A percentile compares a stretch with the other conserved stretches of the same genome.
phyloP scores from a whole-genome alignment of 2,888 invertebrate genomes.

The Thymelicus acteon region DNA sequence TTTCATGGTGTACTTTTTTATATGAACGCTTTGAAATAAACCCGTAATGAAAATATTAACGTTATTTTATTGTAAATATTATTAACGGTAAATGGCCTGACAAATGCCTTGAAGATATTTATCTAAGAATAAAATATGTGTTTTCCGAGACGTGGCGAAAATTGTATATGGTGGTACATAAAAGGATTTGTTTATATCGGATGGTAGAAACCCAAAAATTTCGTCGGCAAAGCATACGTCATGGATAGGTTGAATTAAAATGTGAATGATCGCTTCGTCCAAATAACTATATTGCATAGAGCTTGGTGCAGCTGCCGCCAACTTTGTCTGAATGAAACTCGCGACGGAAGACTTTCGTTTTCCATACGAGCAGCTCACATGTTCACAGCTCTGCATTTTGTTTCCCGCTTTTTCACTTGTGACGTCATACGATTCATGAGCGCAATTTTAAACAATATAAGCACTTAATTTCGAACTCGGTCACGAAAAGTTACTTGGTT shows the following conservation, averaged over 20 bases:
- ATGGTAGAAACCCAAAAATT: no score
- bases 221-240: no score
- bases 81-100: no score
- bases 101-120: no score
- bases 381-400: constrained; percentile 78
- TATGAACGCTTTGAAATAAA: no score
- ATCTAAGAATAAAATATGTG: no score
- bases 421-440: constrained; percentile 70
- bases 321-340: constrained; percentile 81
- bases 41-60: no score
- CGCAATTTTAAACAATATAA: constrained; percentile 33
- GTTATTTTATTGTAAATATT: no score
- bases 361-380: constrained; percentile 81
- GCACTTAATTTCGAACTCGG: constrained; percentile 28
- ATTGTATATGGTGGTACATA: no score
- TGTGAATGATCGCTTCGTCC: constrained; percentile 22
- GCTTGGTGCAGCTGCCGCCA: constrained; percentile 58
- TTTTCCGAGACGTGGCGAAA: no score
- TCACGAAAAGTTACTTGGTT: constrained; percentile 2
- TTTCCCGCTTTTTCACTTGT: constrained; percentile 78
- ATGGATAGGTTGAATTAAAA: background rate
- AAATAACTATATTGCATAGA: constrained; percentile 21
- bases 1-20: no score
- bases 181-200: no score
- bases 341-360: constrained; percentile 80